A percentile compares a stretch with the other conserved stretches of the same genome.
Evolutionary conservation across 2,113 vertebrate genomes (phyloP).

Genomic region (Prinia subflava): DNA sequence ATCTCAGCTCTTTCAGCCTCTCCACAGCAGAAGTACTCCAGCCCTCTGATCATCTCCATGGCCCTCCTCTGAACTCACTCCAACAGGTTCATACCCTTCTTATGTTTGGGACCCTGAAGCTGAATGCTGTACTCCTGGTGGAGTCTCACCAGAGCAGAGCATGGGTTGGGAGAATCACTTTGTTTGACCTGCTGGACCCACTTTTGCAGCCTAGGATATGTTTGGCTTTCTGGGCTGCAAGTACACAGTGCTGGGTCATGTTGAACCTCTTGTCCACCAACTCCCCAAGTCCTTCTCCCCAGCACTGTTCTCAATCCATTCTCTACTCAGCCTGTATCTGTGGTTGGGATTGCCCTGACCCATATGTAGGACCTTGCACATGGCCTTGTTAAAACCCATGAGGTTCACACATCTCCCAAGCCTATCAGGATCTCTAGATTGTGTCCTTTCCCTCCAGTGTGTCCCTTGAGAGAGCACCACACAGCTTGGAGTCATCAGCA

Average conservation of each 20-base stretch:
- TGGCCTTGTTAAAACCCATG: not conserved
- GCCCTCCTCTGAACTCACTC: too few relatives aligned
- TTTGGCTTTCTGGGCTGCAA: not conserved
- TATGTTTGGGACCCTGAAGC: rapidly evolving
- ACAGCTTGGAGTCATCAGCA: not conserved
- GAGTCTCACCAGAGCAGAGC: not conserved
- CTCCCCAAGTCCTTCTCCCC: not conserved
- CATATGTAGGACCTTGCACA: not conserved
- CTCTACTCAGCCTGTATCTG: not conserved
- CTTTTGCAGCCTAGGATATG: not conserved
- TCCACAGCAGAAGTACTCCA: not conserved
- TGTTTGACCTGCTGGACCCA: too few relatives aligned
- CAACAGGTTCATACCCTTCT: too few relatives aligned
- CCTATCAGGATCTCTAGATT: not conserved
- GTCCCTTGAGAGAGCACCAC: not conserved
- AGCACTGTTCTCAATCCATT: not conserved
- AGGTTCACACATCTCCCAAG: not conserved
- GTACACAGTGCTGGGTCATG: not conserved
- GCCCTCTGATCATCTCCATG: not conserved
- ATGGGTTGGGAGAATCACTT: not conserved
- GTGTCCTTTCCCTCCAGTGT: not conserved
- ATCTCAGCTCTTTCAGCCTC: not conserved
- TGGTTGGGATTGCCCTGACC: not conserved
- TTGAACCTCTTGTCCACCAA: not conserved
- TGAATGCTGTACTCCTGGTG: not conserved